These are phyloP conservation scores for Amphipoea oculea DNA, from an alignment of 2,888 invertebrate species.

Conservation along the genomic window DNA sequence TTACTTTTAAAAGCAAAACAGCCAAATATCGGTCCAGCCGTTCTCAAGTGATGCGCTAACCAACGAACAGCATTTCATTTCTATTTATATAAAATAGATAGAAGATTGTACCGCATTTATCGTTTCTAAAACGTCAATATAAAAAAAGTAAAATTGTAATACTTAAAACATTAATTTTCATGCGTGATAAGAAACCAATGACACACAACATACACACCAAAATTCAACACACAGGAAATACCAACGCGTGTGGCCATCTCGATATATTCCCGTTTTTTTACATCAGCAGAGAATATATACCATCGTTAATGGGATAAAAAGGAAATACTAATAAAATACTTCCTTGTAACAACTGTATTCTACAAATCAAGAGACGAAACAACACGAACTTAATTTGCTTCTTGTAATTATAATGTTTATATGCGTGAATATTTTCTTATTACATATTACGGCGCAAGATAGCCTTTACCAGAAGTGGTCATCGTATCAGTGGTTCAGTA, in stretches of 20 bases:
- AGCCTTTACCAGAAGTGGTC: neutral
- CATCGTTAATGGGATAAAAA: slow-evolving; percentile 56
- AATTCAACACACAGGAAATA: slow-evolving; percentile 35
- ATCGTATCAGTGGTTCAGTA: neutral
- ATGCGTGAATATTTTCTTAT: neutral
- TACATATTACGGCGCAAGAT: neutral
- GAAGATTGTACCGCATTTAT: too few species aligned
- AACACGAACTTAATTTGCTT: slow-evolving; percentile 29
- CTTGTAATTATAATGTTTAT: neutral
- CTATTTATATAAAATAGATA: too few species aligned
- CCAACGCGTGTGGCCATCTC: slow-evolving; percentile 37
- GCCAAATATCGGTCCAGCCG: too few species aligned
- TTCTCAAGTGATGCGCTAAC: too few species aligned
- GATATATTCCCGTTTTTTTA: slow-evolving; percentile 52
- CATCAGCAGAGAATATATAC: slow-evolving; percentile 60
- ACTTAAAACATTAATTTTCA: too few species aligned
- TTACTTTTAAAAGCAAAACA: too few species aligned
- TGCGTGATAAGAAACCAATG: too few species aligned
- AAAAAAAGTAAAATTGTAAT: too few species aligned
- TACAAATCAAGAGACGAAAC: slow-evolving; percentile 47
- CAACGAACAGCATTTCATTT: too few species aligned
- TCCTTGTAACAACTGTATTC: slow-evolving; percentile 51
- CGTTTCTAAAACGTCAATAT: too few species aligned
- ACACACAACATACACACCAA: neutral
- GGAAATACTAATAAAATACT: slow-evolving; percentile 59